Conservation (phyloP, 2,797 vertebrate species). For the Hoplostethus mediterraneus region DNA sequence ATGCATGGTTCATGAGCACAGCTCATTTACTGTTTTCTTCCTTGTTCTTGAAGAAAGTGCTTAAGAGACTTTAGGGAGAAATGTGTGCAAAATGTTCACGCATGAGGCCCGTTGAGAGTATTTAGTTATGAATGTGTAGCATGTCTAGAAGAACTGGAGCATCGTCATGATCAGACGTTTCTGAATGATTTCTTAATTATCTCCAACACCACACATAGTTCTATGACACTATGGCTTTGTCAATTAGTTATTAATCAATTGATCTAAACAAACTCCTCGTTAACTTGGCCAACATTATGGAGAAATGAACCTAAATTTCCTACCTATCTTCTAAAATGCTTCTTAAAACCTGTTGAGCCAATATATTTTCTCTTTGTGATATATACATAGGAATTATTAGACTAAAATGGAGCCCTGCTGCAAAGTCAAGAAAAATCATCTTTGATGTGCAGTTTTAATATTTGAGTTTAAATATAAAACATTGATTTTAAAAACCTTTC, state of each 20-base stretch:
- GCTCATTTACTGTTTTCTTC: conserved; percentile 39
- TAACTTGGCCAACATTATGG: conserved; percentile 5
- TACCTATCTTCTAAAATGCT: background rate
- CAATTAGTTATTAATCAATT: conserved; percentile 20
- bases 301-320: conserved; percentile 17
- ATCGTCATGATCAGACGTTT: background rate
- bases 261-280: conserved; percentile 24
- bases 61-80: conserved; percentile 25
- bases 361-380: background rate
- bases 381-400: background rate
- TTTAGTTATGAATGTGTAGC: background rate
- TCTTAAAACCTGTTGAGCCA: background rate
- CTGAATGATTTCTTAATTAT: background rate
- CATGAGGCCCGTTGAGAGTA: background rate
- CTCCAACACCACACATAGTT: too few species aligned
- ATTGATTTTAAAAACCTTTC: conserved; percentile 33
- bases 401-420: background rate
- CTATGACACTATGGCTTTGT: background rate
- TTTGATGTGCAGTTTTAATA: conserved; percentile 50
- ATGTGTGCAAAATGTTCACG: background rate
- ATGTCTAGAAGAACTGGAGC: background rate
- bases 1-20: conserved; percentile 32
- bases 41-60: conserved; percentile 38
- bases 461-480: conserved; percentile 49
- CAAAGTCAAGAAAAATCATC: conserved; percentile 10